phyloP scores from a whole-genome alignment of 2,888 invertebrate species.

The Pomacea canaliculata region DNA sequence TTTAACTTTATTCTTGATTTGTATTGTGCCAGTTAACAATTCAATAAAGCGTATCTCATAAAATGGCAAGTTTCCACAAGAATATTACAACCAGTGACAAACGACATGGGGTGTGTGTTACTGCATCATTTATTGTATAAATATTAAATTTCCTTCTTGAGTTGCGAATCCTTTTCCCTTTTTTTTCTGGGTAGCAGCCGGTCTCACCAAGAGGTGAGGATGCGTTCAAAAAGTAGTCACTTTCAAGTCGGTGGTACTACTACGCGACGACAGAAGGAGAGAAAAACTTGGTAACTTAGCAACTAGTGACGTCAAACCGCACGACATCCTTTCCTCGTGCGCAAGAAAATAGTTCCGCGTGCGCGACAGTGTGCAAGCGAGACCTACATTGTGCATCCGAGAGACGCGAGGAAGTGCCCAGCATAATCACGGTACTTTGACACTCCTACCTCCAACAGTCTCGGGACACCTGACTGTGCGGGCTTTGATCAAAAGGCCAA shows the following conservation, averaged over 20 bases:
- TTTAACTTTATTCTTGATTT: background rate
- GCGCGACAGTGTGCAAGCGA: conserved; percentile 37
- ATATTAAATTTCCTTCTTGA: too few species aligned
- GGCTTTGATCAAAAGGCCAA: too few species aligned
- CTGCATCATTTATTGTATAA: too few species aligned
- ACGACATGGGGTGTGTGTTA: too few species aligned
- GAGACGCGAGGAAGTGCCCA: background rate
- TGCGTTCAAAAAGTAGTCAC: conserved; percentile 11
- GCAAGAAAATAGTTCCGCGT: conserved; percentile 53
- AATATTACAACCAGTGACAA: too few species aligned
- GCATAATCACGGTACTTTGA: background rate
- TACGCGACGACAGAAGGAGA: conserved; percentile 31
- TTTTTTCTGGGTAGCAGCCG: too few species aligned
- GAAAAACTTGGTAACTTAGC: conserved; percentile 49
- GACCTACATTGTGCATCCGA: conserved; percentile 31
- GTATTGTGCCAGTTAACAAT: too few species aligned
- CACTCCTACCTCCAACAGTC: background rate
- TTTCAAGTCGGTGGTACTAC: conserved; percentile 26
- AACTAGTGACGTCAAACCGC: conserved; percentile 50
- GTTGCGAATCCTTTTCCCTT: too few species aligned
- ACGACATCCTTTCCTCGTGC: conserved; percentile 46
- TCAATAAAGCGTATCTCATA: too few species aligned
- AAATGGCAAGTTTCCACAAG: too few species aligned
- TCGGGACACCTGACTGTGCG: background rate
- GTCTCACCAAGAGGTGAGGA: too few species aligned